Conservation (phyloP, 2,797 vertebrate species). For the Myotis daubentonii region DNA sequence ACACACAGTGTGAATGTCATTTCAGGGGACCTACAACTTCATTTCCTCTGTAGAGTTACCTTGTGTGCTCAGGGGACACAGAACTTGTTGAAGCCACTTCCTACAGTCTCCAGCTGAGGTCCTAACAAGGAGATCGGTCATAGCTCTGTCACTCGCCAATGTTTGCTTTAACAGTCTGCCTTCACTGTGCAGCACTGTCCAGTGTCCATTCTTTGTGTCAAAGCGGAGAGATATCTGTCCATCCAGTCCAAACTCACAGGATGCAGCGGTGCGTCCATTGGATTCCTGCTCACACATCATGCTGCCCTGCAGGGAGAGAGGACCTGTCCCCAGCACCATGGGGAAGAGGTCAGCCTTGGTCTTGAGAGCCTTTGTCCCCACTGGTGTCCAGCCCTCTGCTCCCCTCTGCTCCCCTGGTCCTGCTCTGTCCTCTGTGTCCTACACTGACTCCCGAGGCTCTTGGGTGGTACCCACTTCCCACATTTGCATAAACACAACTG, state of each 20-base stretch:
- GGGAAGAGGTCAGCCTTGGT: too few relatives aligned
- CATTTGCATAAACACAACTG: too few relatives aligned
- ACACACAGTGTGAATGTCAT: not conserved
- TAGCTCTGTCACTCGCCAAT: fast-evolving
- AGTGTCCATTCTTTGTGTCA: fast-evolving
- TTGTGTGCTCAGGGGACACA: not conserved
- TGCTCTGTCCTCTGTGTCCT: too few relatives aligned
- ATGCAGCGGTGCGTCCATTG: fast-evolving
- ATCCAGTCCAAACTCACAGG: fast-evolving
- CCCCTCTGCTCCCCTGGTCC: too few relatives aligned
- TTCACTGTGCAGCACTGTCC: fast-evolving
- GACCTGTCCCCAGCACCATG: too few relatives aligned
- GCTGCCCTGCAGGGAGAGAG: fast-evolving
- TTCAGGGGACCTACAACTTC: fast-evolving
- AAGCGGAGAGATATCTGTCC: fast-evolving
- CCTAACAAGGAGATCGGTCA: fast-evolving
- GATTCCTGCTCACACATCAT: fast-evolving
- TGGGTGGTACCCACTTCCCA: too few relatives aligned
- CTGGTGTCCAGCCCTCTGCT: too few relatives aligned
- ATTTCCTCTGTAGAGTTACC: fast-evolving
- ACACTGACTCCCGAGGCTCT: too few relatives aligned
- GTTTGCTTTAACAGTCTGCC: fast-evolving
- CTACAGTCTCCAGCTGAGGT: not conserved
- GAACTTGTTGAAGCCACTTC: not conserved
- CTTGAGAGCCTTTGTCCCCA: too few relatives aligned